Evolutionary conservation across 2,113 vertebrate species (phyloP).

Genomic region (Brienomyrus longianalis): DNA sequence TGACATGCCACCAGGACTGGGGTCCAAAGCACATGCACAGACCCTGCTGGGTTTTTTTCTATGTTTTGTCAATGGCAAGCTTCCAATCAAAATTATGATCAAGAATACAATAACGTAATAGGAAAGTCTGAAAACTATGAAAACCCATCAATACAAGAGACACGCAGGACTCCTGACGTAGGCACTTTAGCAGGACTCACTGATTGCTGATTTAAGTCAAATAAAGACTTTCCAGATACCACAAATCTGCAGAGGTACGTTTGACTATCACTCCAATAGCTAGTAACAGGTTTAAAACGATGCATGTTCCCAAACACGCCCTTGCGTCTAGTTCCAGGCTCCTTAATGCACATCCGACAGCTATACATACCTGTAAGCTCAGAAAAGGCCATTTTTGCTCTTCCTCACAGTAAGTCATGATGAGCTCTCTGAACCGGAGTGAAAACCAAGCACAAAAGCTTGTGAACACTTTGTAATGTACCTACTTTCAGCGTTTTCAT

Average conservation of each 20-base stretch:
- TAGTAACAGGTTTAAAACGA: conserved; percentile 34
- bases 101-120: conserved; percentile 24
- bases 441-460: neutral
- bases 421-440: conserved; percentile 15
- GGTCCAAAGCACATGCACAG: conserved; percentile 26
- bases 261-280: conserved; percentile 27
- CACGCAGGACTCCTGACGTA: conserved; percentile 7
- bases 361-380: conserved; percentile 15
- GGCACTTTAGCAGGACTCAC: neutral
- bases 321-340: conserved; percentile 39
- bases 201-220: neutral
- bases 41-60: conserved; percentile 24
- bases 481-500: neutral
- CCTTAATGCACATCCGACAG: conserved; percentile 31
- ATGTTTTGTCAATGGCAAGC: conserved; percentile 29
- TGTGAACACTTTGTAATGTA: neutral
- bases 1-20: conserved; percentile 28
- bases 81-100: conserved; percentile 11
- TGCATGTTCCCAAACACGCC: conserved; percentile 40
- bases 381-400: conserved; percentile 1
- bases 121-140: neutral
- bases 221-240: neutral
- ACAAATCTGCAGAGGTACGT: neutral
- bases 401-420: neutral
- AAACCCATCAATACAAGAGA: conserved; percentile 26